Conservation (phyloP, 2,797 vertebrate species). For the Myotis myotis region DNA sequence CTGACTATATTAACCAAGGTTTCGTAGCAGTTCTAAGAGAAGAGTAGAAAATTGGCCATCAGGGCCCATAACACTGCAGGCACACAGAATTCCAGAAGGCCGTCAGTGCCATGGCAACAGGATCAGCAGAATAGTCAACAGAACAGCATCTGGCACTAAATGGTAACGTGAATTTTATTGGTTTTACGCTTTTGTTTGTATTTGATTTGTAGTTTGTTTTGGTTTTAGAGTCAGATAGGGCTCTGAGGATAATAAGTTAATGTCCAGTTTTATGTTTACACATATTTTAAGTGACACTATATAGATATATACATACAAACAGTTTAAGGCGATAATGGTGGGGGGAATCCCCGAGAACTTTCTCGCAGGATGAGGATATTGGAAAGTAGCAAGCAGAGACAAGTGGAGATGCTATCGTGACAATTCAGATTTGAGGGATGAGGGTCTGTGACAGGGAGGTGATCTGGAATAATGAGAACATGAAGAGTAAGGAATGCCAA, state of each 20-base stretch:
- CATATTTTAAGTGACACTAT: not conserved
- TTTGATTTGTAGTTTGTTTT: slow-evolving; percentile 5
- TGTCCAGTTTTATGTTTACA: not conserved
- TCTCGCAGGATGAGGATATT: not conserved
- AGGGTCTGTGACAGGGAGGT: not conserved
- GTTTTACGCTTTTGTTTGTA: not conserved
- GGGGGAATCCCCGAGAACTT: too few species aligned
- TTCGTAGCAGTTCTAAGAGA: not conserved
- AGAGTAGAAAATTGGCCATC: not conserved
- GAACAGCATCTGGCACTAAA: not conserved
- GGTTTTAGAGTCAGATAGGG: not conserved
- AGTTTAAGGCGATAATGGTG: not conserved
- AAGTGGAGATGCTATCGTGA: not conserved
- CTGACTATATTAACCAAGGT: not conserved
- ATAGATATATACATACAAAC: not conserved
- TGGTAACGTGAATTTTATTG: not conserved
- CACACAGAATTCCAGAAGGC: not conserved
- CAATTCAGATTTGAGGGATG: not conserved
- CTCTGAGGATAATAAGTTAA: not conserved
- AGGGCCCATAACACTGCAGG: not conserved
- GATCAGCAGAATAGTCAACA: not conserved
- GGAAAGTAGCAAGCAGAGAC: not conserved
- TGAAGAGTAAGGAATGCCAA: not conserved
- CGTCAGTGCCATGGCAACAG: not conserved
- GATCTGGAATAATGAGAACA: not conserved